Percentiles rank a stretch among this genome's conserved stretches.
Conservation (phyloP, 2,797 vertebrate genomes). For the Sebastes vulpes region DNA sequence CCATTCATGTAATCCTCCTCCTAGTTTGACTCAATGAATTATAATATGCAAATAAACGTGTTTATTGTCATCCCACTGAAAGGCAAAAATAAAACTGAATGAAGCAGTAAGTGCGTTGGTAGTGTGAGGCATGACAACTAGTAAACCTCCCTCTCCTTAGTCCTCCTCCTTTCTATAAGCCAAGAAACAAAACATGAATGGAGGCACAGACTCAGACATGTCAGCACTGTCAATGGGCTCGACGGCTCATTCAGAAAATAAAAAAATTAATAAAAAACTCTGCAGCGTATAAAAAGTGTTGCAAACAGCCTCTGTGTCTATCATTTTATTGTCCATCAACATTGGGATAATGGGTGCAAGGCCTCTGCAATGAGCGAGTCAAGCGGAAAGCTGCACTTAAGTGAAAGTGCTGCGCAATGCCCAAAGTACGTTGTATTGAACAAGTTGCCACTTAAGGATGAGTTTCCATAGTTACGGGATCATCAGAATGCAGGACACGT, state of each 20-base stretch:
- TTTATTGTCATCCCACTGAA: conserved; percentile 51
- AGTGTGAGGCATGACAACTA: conserved; percentile 44
- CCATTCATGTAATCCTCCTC: conserved; percentile 22
- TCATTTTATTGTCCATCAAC: conserved; percentile 65
- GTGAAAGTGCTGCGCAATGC: conserved; percentile 57
- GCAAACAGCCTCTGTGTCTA: conserved; percentile 23
- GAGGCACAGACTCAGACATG: conserved; percentile 33
- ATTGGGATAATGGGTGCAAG: conserved; percentile 31
- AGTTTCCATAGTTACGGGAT: conserved; percentile 74
- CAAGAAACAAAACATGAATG: conserved; percentile 61
- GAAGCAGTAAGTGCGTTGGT: conserved; percentile 34
- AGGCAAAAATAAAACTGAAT: conserved; percentile 39
- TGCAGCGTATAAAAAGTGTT: not conserved
- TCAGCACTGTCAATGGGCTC: conserved; percentile 43
- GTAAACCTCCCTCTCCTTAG: conserved; percentile 28
- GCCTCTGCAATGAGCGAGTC: conserved; percentile 33
- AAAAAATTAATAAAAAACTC: conserved; percentile 6
- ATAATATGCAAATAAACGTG: conserved; percentile 15
- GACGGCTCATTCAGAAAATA: conserved; percentile 59
- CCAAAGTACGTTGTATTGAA: conserved; percentile 60
- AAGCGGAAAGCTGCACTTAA: conserved; percentile 61
- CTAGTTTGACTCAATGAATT: conserved; percentile 15
- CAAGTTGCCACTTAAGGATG: conserved; percentile 33
- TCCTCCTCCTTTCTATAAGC: conserved; percentile 10
- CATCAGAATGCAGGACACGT: conserved; percentile 66